Evolutionary conservation across 2,113 vertebrate species (phyloP), one percentile per base, ranked within the genome.

Genomic region (Lipophrys pholis): DNA sequence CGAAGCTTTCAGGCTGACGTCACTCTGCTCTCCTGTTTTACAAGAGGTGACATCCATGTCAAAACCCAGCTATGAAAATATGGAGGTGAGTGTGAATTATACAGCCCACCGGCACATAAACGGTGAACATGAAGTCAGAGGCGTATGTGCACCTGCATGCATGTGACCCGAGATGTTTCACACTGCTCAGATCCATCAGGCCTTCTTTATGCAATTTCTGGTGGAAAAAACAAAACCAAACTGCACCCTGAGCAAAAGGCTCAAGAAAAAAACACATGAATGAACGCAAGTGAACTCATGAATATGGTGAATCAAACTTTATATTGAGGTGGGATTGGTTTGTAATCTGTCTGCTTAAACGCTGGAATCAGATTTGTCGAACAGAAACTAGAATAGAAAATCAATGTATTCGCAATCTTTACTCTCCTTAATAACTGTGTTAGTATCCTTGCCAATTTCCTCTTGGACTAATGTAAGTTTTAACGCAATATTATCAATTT

Each of bases 31-130:
- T 75, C 6, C 14, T 11, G 53, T 54, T 78, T 83, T 67, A 82
- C 3, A 11, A 64, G 63, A 69, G 70, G 60, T 76, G 69, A 69
- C 68, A 66, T 72, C 52, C 45, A 42, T 14, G 71, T 65, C 63
- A 17, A 76, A 65, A 66, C 39, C 15, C 83, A 85, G 78, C 82
- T 85, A 81, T 67, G 58, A 85, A 87, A 81, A 86, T 67, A 83
- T 63, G 8, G 35, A 62, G 52, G 80, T 69, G 55, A 81, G 61
- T 7, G n/a, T n/a, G 40, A 69, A 78, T 14, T n/a, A 56, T 67
- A 68, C 55, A 62, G 40, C 16, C 14, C 8, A 5, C 57, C 39
- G 53, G 14, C 50, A 41, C 48, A 75, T 36, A 71, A 77, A 78
- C 0, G 41, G 55, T 10, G 21, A 71, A 16, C 10, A 50, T 71